Percentiles rank a stretch among this genome's conserved stretches.
These are phyloP conservation scores for Phyto melanocephala DNA, from an alignment of 2,888 invertebrate species.

Conservation along the genomic window DNA sequence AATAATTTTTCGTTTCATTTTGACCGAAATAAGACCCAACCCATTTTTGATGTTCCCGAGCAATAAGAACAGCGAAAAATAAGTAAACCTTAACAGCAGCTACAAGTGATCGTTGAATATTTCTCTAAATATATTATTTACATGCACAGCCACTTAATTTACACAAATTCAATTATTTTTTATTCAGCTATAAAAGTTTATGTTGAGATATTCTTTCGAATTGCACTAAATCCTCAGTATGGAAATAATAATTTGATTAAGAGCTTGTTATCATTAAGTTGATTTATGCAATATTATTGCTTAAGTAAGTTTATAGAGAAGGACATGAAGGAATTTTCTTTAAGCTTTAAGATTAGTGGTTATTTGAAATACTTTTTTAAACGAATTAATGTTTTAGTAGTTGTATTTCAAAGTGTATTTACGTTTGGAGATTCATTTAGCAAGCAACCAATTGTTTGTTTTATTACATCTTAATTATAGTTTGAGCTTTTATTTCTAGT, in stretches of 20 bases:
- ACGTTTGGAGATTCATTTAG: too few species aligned
- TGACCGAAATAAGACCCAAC: constrained; percentile 63
- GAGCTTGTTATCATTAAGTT: not conserved
- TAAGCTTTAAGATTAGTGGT: too few species aligned
- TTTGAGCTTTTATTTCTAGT: too few species aligned
- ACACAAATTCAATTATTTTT: constrained; percentile 45
- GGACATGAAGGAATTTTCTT: too few species aligned
- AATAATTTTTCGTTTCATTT: constrained; percentile 58
- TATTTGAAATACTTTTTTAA: too few species aligned
- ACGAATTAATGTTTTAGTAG: too few species aligned
- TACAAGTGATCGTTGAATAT: constrained; percentile 53
- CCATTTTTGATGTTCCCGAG: constrained; percentile 44
- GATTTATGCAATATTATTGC: not conserved
- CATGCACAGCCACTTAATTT: not conserved
- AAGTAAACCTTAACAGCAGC: constrained; percentile 26
- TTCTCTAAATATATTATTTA: constrained; percentile 3
- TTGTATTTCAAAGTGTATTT: too few species aligned
- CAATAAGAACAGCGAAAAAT: constrained; percentile 48
- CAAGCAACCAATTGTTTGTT: too few species aligned
- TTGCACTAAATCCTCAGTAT: constrained; percentile 12
- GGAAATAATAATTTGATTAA: constrained; percentile 4
- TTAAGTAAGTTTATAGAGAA: not conserved
- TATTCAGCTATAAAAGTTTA: constrained; percentile 15
- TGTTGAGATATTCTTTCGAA: constrained; percentile 18
- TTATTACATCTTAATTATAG: too few species aligned